These are phyloP conservation scores for Meloidogyne hapla DNA, from an alignment of 1,140 invertebrate species.

Conservation along the genomic window DNA sequence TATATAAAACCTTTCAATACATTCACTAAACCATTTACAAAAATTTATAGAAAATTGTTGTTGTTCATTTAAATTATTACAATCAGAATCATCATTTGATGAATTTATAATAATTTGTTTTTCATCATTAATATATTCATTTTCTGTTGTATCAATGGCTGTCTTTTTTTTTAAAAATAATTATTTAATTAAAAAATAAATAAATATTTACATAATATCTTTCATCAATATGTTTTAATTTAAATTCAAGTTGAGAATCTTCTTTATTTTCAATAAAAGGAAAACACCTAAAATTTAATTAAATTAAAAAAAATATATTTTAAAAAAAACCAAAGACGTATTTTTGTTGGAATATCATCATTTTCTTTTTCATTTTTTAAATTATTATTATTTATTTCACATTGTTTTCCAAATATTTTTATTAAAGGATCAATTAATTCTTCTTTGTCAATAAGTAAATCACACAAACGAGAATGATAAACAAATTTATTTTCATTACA, in stretches of 20 bases:
- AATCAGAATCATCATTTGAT: too few relatives aligned
- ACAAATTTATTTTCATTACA: background rate
- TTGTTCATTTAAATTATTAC: background rate
- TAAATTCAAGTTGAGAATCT: background rate
- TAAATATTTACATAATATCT: background rate
- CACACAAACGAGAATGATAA: background rate
- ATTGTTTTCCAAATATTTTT: background rate
- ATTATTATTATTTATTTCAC: background rate
- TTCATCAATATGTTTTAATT: background rate
- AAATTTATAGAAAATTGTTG: background rate
- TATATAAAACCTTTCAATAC: background rate
- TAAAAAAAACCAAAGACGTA: background rate
- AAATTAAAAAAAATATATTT: background rate
- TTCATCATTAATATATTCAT: background rate
- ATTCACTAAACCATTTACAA: slow-evolving; percentile 1
- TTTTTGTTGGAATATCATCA: background rate
- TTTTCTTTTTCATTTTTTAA: background rate
- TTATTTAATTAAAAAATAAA: background rate
- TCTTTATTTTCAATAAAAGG: background rate
- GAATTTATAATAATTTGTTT: too few relatives aligned
- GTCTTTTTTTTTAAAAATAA: background rate
- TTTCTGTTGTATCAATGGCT: background rate
- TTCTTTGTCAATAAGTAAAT: slow-evolving; percentile 1
- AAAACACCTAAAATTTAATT: background rate
- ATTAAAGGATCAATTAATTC: slow-evolving; percentile 6